phyloP scores from a whole-genome alignment of 2,113 vertebrate species.

The Okapia johnstoni region DNA sequence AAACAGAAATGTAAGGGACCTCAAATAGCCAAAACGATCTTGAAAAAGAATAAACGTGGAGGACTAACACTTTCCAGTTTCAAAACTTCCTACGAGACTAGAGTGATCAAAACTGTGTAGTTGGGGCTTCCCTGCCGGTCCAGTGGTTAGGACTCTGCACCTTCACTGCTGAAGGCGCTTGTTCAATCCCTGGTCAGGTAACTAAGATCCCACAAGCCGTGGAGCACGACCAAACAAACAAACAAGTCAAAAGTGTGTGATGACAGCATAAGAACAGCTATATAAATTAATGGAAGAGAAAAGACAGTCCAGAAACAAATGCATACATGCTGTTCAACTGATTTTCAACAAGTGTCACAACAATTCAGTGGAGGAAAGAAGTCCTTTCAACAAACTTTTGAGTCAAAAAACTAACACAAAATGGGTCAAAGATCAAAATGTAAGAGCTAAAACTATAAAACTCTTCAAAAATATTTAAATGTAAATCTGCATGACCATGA shows the following conservation, averaged over 20 bases:
- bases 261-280: neutral
- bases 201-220: neutral
- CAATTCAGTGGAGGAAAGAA: neutral
- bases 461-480: neutral
- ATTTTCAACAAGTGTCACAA: neutral
- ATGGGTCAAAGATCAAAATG: neutral
- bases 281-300: neutral
- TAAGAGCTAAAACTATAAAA: neutral
- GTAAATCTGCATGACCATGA: neutral
- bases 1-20: neutral
- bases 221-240: neutral
- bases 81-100: neutral
- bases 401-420: neutral
- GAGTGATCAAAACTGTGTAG: neutral
- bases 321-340: neutral
- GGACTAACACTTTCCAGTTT: neutral
- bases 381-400: neutral
- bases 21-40: neutral
- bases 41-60: neutral
- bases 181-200: neutral
- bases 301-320: neutral
- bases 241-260: neutral
- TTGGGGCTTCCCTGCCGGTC: neutral
- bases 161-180: neutral
- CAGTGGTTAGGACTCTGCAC: neutral